Evolutionary conservation across 2,113 vertebrate genomes (phyloP).

Genomic region (Mirza zaza): DNA sequence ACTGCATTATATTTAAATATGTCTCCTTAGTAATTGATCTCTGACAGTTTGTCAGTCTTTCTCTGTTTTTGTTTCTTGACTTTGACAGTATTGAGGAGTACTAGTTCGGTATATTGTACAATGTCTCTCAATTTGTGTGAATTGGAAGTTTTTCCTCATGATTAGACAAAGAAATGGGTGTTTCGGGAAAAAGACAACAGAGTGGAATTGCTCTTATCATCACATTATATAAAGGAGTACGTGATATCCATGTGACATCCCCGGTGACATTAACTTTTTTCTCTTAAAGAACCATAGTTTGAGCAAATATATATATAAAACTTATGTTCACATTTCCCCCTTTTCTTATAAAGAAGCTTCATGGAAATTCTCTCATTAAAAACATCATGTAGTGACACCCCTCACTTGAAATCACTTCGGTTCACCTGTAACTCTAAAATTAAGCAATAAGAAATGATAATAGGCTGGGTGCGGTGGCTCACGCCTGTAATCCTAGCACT

Average conservation of each 20-base stretch:
- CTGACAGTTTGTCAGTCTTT: background rate
- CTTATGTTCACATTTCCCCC: background rate
- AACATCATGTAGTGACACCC: background rate
- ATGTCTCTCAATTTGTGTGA: background rate
- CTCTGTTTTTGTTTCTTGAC: background rate
- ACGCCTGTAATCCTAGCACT: too few relatives aligned
- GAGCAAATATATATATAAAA: background rate
- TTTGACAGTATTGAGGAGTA: background rate
- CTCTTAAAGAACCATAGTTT: background rate
- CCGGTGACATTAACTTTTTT: background rate
- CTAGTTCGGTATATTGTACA: background rate
- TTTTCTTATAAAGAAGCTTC: background rate
- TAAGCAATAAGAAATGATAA: background rate
- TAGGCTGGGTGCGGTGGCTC: too few relatives aligned
- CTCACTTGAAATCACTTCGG: background rate
- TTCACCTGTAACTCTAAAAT: background rate
- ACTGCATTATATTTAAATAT: background rate
- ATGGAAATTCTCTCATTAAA: background rate
- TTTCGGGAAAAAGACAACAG: background rate
- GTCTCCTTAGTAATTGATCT: background rate
- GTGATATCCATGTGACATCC: background rate
- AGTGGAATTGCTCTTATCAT: background rate
- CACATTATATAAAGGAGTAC: background rate
- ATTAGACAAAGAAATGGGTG: background rate
- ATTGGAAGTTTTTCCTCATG: background rate